These are phyloP conservation scores for Natrix natrix DNA, from an alignment of 2,797 vertebrate species.

Conservation along the genomic window DNA sequence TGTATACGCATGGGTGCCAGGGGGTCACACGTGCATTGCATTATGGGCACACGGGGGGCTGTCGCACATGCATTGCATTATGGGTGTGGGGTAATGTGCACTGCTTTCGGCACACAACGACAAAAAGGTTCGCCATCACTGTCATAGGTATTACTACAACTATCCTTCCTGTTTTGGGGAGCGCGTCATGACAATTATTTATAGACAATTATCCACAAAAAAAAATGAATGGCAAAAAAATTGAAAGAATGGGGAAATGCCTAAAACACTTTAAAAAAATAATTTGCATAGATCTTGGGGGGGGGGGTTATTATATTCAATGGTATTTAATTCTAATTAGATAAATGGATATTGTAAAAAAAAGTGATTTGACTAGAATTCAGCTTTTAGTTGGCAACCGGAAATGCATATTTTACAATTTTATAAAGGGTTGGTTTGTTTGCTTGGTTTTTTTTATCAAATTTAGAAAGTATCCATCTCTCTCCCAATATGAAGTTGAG, in stretches of 20 bases:
- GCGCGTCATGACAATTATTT: not conserved
- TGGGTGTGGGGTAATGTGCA: no score
- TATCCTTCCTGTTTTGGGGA: not conserved
- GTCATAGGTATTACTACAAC: not conserved
- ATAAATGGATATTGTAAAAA: not conserved
- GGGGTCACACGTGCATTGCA: no score
- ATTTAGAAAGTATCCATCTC: no score
- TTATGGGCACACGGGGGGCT: no score
- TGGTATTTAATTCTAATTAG: not conserved
- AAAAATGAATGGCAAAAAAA: not conserved
- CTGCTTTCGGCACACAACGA: no score
- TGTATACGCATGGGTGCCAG: no score
- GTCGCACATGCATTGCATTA: no score
- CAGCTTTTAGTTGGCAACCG: not conserved
- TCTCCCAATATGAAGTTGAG: not conserved
- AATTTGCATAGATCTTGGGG: not conserved
- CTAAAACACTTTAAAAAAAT: not conserved
- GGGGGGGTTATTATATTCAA: not conserved
- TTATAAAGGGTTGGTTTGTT: not conserved
- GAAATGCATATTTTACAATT: not conserved
- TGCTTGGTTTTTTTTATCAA: no score
- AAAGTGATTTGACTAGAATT: not conserved
- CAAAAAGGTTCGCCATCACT: no score
- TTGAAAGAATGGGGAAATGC: not conserved
- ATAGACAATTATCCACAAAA: not conserved